A percentile compares a stretch with the other conserved stretches of the same genome.
Evolutionary conservation across 2,797 vertebrate species (phyloP).

Genomic region (Parauchenoglanis punctatus): DNA sequence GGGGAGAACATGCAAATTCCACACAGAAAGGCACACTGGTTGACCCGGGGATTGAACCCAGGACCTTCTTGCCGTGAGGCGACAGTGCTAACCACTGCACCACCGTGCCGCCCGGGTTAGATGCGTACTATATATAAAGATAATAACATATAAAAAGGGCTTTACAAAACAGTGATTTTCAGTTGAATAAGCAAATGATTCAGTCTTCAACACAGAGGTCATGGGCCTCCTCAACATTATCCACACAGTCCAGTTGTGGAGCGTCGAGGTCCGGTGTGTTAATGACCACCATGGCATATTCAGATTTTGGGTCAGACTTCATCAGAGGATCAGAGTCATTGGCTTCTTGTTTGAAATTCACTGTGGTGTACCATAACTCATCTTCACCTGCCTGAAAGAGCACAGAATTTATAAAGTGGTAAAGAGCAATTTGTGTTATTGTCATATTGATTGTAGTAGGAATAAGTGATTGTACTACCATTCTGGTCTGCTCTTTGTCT

Average conservation of each 20-base stretch:
- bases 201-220: neutral
- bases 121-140: neutral
- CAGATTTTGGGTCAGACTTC: constrained; percentile 26
- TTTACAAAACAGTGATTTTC: neutral
- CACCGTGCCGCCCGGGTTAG: too few relatives aligned
- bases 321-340: neutral
- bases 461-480: neutral
- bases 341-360: constrained; percentile 7
- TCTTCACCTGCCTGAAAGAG: constrained; percentile 45
- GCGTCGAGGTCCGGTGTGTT: neutral
- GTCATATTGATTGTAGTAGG: neutral
- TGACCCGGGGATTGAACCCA: too few relatives aligned
- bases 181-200: neutral
- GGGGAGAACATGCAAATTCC: too few relatives aligned
- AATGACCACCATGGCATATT: constrained; percentile 54
- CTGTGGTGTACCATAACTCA: constrained; percentile 48
- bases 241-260: too few relatives aligned
- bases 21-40: too few relatives aligned
- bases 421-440: neutral
- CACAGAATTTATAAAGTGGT: neutral
- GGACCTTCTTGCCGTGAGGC: too few relatives aligned
- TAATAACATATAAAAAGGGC: neutral
- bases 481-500: constrained; percentile 3
- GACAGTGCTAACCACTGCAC: too few relatives aligned
- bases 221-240: neutral